Percentiles rank a stretch among this genome's conserved stretches.
These are phyloP conservation scores for Drosophila guanche DNA, from an alignment of 1,140 invertebrate genomes.

Conservation along the genomic window DNA sequence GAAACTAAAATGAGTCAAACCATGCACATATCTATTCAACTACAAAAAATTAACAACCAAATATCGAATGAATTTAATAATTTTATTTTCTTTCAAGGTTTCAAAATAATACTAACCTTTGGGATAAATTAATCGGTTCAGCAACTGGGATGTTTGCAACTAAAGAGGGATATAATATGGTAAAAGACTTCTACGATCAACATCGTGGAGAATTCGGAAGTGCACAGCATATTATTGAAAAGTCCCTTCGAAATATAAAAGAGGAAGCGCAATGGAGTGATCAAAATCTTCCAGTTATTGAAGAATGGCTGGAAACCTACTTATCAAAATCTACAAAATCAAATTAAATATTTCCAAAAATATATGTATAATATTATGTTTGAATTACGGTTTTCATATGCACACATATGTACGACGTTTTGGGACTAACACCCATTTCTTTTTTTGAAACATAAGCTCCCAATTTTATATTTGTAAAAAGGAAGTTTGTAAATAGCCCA, in stretches of 20 bases:
- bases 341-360: slow-evolving; percentile 1
- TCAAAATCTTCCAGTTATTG: slow-evolving; percentile 88
- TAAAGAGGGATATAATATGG: slow-evolving; percentile 88
- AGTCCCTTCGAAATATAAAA: slow-evolving; percentile 87
- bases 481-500: neutral
- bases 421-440: too few species aligned
- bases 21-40: too few species aligned
- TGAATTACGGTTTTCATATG: neutral
- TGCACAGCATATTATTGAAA: slow-evolving; percentile 87
- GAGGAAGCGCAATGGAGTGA: slow-evolving; percentile 89
- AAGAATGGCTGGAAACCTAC: slow-evolving; percentile 87
- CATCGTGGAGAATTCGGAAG: slow-evolving; percentile 87
- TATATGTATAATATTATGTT: neutral
- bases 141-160: slow-evolving; percentile 89
- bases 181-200: slow-evolving; percentile 86
- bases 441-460: too few species aligned
- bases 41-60: too few species aligned
- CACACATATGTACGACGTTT: neutral
- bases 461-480: too few species aligned
- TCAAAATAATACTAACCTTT: slow-evolving; percentile 87
- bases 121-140: slow-evolving; percentile 89
- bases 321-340: slow-evolving; percentile 55
- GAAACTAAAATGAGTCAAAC: too few species aligned
- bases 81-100: slow-evolving; percentile 84
- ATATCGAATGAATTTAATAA: neutral